Base-by-base conservation (phyloP, 2,113 vertebrate genomes). In the Fulmarus glacialis region DNA sequence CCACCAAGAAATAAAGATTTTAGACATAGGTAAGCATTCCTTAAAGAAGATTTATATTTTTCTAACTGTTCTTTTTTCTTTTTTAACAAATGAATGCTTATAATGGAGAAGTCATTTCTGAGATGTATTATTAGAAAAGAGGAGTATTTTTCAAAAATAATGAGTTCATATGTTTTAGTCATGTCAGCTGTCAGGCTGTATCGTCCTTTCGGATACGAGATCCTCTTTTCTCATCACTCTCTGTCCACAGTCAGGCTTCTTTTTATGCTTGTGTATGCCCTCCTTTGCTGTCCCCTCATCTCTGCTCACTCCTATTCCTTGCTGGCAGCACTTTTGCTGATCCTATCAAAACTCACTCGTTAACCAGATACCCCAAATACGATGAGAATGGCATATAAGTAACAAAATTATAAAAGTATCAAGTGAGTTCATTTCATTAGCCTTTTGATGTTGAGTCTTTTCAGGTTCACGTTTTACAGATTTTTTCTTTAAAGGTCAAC, bases 1-100 rank as follows among this genome's bases (percentile, higher is more conserved):
- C 93, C 97, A 98, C 96, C 96, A 99, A 99, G 99, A 99, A 99
- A 99, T 99, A 99, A 99, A 99, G 99, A 99, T 99, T 99, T 99
- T 99, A 99, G 99, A 99, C 99, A 99, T 99, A 99, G 99, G 99
- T 99, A 99, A 99, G 99, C 97, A 95, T 97, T 97, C 91, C 95
- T 98, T 97, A 95, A 98, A 97, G 97, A 95, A 96, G 91, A 88
- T 97, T 97, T 97, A 77, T 96, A 90, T 98, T 92, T 98, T 97
- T 95, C 75, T 97, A 83, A 93, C 83, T 97, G 93, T 95, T 93
- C 95, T 92, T 96, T 94, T 85, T 93, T 85, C 89, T 84, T 88
- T 96, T 82, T 95, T 94, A 97, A 97, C 87, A 95, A 96, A 94
- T 95, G 93, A 97, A 96, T 96, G 91, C 87, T 96, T 96, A 95